These are phyloP conservation scores for Gallinago paraguaiae DNA, from an alignment of 2,113 vertebrate species.

Conservation along the genomic window DNA sequence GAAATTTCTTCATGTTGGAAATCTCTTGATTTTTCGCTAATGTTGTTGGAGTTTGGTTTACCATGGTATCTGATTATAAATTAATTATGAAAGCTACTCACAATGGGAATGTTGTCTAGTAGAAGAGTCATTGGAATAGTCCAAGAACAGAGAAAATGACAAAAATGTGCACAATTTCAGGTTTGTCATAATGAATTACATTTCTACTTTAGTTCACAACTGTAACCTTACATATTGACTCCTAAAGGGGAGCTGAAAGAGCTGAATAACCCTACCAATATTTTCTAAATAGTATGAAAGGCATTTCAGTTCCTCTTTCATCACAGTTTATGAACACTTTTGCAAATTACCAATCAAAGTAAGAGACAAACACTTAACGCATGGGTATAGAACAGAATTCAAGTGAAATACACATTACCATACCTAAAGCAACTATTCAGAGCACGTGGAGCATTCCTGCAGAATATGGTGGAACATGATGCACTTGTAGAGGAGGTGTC, in stretches of 20 bases:
- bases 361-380: background rate
- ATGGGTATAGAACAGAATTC: background rate
- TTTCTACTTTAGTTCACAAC: background rate
- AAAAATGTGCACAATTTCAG: background rate
- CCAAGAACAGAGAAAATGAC: background rate
- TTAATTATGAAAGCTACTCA: background rate
- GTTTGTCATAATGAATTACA: background rate
- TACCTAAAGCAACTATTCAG: background rate
- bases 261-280: background rate
- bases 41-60: background rate
- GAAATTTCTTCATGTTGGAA: background rate
- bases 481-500: background rate
- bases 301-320: background rate
- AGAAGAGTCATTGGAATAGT: background rate
- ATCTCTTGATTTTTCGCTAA: background rate
- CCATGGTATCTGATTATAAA: fast-evolving
- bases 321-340: background rate
- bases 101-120: background rate
- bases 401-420: background rate
- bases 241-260: background rate
- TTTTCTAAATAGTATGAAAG: background rate
- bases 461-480: background rate
- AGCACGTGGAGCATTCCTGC: background rate
- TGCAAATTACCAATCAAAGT: background rate
- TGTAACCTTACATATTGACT: background rate